phyloP scores from a whole-genome alignment of 1,140 invertebrate genomes.

The Drosophila rhopaloa region DNA sequence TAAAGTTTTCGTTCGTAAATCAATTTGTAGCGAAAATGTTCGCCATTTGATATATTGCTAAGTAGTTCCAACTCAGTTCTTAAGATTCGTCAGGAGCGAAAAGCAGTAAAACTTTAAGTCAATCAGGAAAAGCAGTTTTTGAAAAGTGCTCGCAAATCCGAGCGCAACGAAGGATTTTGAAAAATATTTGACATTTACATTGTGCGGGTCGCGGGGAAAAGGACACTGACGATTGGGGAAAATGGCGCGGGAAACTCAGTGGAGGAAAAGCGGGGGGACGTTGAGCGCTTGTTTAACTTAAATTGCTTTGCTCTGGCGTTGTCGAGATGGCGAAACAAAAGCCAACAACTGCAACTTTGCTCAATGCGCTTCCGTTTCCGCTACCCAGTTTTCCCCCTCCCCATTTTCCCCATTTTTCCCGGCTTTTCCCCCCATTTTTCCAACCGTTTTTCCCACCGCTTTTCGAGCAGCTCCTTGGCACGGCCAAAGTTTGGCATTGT shows the following conservation, averaged over 20 bases:
- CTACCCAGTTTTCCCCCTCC: conserved; percentile 27
- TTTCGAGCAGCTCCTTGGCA: conserved; percentile 35
- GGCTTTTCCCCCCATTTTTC: neutral
- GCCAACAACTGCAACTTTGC: conserved; percentile 79
- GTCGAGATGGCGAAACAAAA: conserved; percentile 69
- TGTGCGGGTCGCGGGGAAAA: conserved; percentile 26
- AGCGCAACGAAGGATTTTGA: conserved; percentile 50
- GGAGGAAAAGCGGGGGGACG: conserved; percentile 7
- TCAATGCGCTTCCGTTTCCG: conserved; percentile 81
- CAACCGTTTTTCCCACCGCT: neutral
- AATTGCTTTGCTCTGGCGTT: conserved; percentile 71
- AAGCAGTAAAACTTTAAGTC: conserved; percentile 64
- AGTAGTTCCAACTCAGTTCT: conserved; percentile 14
- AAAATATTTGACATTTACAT: conserved; percentile 74
- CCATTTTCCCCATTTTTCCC: neutral
- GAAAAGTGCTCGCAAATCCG: conserved; percentile 61
- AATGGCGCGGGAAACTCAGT: neutral
- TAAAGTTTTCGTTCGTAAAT: neutral
- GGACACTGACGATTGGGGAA: conserved; percentile 8
- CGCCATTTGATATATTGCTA: conserved; percentile 14
- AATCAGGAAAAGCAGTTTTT: conserved; percentile 70
- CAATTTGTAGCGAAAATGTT: conserved; percentile 9
- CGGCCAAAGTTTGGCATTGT: conserved; percentile 75
- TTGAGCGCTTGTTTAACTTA: conserved; percentile 77
- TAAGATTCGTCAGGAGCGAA: neutral